A percentile compares a stretch with the other conserved stretches of the same genome.
Evolutionary conservation across 2,797 vertebrate genomes (phyloP).

Genomic region (Gallirallus australis): DNA sequence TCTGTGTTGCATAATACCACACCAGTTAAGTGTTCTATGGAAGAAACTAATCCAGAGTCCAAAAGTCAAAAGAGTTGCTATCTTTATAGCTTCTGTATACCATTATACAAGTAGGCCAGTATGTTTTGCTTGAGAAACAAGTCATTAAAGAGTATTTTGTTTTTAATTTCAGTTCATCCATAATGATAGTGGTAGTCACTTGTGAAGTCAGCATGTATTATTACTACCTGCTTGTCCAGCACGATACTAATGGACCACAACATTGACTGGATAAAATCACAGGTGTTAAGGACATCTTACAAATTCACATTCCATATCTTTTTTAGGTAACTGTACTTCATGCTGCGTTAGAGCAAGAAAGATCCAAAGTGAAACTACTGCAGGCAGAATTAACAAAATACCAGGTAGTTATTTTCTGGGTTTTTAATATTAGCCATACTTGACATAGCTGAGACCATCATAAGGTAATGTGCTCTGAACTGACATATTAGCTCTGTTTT

Average conservation of each 20-base stretch:
- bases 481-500: neutral
- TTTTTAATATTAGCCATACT: neutral
- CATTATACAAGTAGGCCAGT: neutral
- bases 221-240: neutral
- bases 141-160: neutral
- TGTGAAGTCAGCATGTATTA: neutral
- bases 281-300: neutral
- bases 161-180: neutral
- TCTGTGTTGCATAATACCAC: neutral
- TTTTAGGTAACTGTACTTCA: constrained; percentile 89
- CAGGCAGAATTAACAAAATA: constrained; percentile 92
- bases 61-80: neutral
- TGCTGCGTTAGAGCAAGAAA: constrained; percentile 91
- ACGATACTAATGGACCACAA: neutral
- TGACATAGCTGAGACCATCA: neutral
- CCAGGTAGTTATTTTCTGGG: constrained; percentile 73
- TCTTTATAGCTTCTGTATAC: neutral
- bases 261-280: neutral
- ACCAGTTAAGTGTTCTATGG: neutral
- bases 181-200: neutral
- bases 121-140: neutral
- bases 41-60: neutral
- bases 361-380: constrained; percentile 92
- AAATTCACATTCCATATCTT: neutral
- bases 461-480: neutral